Conservation (phyloP, 2,888 invertebrate genomes). For the Nycteola revayana region DNA sequence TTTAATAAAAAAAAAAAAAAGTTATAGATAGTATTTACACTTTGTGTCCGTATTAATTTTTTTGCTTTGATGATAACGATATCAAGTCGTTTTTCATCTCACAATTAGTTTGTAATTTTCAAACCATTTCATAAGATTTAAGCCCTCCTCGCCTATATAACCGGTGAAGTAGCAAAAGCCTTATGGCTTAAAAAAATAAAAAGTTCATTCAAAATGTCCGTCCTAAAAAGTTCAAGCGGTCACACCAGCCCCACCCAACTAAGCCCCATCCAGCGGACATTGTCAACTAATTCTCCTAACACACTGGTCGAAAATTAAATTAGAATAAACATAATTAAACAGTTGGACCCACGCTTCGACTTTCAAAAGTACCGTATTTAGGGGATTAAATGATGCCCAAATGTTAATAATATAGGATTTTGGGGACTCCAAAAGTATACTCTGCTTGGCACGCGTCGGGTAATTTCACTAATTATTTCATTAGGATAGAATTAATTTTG, state of each 20-base stretch:
- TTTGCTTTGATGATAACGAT: no score
- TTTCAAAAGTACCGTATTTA: slow-evolving; percentile 59
- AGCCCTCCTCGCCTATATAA: no score
- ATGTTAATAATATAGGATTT: slow-evolving; percentile 58
- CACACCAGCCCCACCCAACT: slow-evolving; percentile 1
- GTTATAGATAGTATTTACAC: no score
- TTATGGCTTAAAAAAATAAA: no score
- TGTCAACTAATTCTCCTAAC: slow-evolving; percentile 36
- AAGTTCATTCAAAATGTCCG: no score
- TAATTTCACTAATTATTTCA: slow-evolving; percentile 55
- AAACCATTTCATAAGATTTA: no score
- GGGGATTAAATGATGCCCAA: slow-evolving; percentile 49
- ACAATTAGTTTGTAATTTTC: no score
- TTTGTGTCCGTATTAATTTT: no score
- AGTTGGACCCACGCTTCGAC: slow-evolving; percentile 56
- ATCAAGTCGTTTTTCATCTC: no score
- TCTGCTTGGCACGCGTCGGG: slow-evolving; percentile 36
- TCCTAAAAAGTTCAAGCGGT: slow-evolving; percentile 11
- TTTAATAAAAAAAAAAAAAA: no score
- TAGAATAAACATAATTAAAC: slow-evolving; percentile 72
- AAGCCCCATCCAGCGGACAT: slow-evolving; percentile 4
- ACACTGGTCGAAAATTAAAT: slow-evolving; percentile 62
- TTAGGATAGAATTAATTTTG: slow-evolving; percentile 49
- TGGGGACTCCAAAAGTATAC: slow-evolving; percentile 41
- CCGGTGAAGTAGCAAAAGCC: no score